A percentile compares a stretch with the other conserved stretches of the same genome.
Conservation (phyloP, 2,888 invertebrate genomes). For the Coelinius sp. region DNA sequence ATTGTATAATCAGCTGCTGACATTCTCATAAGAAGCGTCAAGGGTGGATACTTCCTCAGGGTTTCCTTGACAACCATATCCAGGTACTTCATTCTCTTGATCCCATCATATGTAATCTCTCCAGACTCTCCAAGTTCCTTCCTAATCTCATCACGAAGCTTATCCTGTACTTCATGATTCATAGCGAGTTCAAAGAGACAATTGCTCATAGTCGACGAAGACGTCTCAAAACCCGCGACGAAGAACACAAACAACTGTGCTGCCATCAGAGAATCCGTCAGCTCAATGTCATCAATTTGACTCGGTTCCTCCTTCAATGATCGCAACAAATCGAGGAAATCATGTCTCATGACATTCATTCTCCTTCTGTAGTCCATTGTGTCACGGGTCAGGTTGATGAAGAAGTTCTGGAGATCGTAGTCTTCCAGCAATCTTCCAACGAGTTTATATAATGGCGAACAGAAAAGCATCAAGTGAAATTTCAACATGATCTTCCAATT, state of each 20-base stretch:
- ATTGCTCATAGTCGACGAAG: conserved; percentile 69
- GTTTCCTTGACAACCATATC: conserved; percentile 70
- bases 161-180: conserved; percentile 67
- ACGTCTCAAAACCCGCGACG: conserved; percentile 71
- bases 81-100: conserved; percentile 69
- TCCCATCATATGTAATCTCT: conserved; percentile 64
- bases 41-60: conserved; percentile 70
- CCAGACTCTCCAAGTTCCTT: conserved; percentile 57
- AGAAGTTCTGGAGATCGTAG: conserved; percentile 56
- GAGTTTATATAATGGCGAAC: conserved; percentile 46
- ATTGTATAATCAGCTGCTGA: conserved; percentile 54
- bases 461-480: too few species aligned
- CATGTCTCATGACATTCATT: conserved; percentile 66
- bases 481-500: too few species aligned
- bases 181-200: conserved; percentile 69
- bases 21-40: conserved; percentile 59
- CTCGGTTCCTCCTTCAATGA: conserved; percentile 59
- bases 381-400: conserved; percentile 59
- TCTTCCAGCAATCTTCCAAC: conserved; percentile 48
- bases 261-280: conserved; percentile 62
- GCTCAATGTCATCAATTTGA: conserved; percentile 54
- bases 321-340: conserved; percentile 69
- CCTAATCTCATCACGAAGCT: conserved; percentile 65
- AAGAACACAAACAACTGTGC: conserved; percentile 71
- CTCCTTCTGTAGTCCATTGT: conserved; percentile 66